phyloP scores from a whole-genome alignment of 2,113 vertebrate genomes.

The Bujurquina vittata region DNA sequence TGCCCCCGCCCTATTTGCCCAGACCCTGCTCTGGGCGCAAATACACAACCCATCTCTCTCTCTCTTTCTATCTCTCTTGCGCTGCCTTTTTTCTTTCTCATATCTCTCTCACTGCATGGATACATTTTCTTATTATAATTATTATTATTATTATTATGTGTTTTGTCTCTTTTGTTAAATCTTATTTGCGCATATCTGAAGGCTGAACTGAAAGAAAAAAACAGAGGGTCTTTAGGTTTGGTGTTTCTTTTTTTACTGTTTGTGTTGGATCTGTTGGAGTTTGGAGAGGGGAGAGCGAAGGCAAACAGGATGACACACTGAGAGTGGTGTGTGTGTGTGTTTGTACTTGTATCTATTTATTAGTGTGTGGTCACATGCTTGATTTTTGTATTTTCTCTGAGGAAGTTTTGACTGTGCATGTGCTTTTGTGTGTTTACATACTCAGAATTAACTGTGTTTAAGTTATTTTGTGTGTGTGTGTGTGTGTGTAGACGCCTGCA shows the following conservation, averaged over 20 bases:
- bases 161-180: slow-evolving; percentile 49
- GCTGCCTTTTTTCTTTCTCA: neutral
- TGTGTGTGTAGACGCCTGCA: slow-evolving; percentile 26
- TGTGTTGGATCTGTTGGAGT: slow-evolving; percentile 50
- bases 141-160: slow-evolving; percentile 43
- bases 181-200: slow-evolving; percentile 60
- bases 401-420: slow-evolving; percentile 4
- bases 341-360: slow-evolving; percentile 20
- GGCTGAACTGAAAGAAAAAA: slow-evolving; percentile 6
- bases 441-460: slow-evolving; percentile 20
- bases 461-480: slow-evolving; percentile 4
- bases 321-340: slow-evolving; percentile 31
- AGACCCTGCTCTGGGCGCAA: slow-evolving; percentile 52
- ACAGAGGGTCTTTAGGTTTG: neutral
- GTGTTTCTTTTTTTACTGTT: slow-evolving; percentile 32
- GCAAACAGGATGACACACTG: slow-evolving; percentile 45
- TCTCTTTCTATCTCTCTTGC: neutral
- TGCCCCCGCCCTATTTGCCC: slow-evolving; percentile 49
- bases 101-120: slow-evolving; percentile 3
- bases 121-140: slow-evolving; percentile 38
- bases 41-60: slow-evolving; percentile 32
- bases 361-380: slow-evolving; percentile 6
- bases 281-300: slow-evolving; percentile 34
- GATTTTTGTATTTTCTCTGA: neutral
- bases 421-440: slow-evolving; percentile 31